A percentile compares a stretch with the other conserved stretches of the same genome.
Evolutionary conservation across 2,113 vertebrate species (phyloP).

Genomic region (Podilymbus podiceps): DNA sequence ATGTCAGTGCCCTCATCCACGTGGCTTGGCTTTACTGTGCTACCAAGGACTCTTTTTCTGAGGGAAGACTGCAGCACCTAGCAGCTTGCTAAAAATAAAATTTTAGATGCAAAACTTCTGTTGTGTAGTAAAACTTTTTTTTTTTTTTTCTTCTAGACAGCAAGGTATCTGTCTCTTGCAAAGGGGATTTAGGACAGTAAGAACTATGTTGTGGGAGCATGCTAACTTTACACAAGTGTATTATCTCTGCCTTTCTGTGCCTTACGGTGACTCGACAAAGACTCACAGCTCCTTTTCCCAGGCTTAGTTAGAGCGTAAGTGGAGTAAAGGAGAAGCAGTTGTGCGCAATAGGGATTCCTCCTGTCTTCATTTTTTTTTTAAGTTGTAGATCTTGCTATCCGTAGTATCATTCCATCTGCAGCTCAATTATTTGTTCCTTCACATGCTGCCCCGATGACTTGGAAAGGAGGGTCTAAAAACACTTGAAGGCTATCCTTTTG

Average conservation of each 20-base stretch:
- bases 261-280: background rate
- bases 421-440: background rate
- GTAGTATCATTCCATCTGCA: background rate
- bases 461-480: background rate
- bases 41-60: no score
- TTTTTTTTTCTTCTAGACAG: background rate
- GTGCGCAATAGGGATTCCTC: background rate
- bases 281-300: background rate
- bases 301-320: background rate
- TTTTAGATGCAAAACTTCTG: background rate
- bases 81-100: background rate
- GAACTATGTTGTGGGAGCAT: background rate
- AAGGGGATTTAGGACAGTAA: background rate
- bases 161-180: background rate
- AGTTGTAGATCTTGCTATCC: background rate
- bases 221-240: background rate
- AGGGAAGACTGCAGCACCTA: background rate
- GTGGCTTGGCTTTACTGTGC: background rate
- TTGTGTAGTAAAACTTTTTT: background rate
- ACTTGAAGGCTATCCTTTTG: background rate
- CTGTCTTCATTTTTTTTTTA: background rate
- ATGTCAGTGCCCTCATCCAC: background rate
- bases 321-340: background rate
- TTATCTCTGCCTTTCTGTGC: background rate
- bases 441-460: background rate